These are phyloP conservation scores for Platanista minor DNA, from an alignment of 2,113 vertebrate species.

Conservation along the genomic window DNA sequence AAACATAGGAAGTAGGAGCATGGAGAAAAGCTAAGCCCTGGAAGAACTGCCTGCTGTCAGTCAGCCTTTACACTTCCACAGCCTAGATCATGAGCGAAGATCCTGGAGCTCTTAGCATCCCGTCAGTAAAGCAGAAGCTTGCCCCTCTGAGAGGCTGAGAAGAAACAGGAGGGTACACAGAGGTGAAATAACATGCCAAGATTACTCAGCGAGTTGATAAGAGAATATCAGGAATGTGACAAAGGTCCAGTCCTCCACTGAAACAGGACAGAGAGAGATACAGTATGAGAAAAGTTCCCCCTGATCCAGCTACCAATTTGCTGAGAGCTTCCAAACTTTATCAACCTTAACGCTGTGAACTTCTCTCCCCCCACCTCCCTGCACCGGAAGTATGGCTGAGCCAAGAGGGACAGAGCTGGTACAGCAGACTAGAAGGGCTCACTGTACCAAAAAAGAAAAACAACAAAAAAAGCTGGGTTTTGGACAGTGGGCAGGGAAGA, in stretches of 20 bases:
- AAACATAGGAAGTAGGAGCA: slow-evolving; percentile 39
- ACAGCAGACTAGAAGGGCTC: slow-evolving; percentile 19
- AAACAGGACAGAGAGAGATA: neutral
- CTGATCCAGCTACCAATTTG: neutral
- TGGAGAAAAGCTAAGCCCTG: slow-evolving; percentile 14
- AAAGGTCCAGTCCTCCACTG: neutral
- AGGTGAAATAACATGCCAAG: neutral
- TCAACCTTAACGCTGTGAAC: neutral
- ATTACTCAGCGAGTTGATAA: slow-evolving; percentile 26
- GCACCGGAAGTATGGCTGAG: neutral
- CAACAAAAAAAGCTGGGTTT: neutral
- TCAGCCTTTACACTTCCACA: neutral
- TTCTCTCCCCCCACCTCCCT: neutral
- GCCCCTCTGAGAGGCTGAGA: neutral
- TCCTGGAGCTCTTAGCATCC: neutral
- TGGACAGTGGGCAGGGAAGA: neutral
- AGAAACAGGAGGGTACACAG: neutral
- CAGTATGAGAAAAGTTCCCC: neutral
- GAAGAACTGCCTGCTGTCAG: neutral
- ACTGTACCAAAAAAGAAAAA: slow-evolving; percentile 23
- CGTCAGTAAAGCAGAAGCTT: slow-evolving; percentile 32
- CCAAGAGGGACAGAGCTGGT: slow-evolving; percentile 21
- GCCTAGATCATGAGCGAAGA: neutral
- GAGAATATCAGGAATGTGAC: neutral
- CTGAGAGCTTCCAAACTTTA: slow-evolving; percentile 21